These are phyloP conservation scores for Nanger granti DNA, from an alignment of 2,113 vertebrate species.

Conservation along the genomic window DNA sequence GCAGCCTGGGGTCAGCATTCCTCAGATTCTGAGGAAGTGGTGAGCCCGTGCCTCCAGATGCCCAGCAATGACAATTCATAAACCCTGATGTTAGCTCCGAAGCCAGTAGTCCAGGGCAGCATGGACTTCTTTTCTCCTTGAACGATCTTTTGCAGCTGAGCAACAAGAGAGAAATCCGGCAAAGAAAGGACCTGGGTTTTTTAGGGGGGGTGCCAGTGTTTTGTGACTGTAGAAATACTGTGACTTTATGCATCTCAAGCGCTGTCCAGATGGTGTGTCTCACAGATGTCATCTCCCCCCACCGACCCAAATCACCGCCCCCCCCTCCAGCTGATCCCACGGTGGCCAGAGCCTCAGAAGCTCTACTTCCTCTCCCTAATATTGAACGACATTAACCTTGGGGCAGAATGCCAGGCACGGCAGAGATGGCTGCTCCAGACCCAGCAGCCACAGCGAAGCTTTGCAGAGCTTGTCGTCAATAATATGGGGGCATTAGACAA, in stretches of 20 bases:
- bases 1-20: background rate
- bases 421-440: background rate
- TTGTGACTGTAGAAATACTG: background rate
- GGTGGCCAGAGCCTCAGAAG: background rate
- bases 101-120: background rate
- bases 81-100: background rate
- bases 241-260: background rate
- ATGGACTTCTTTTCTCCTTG: background rate
- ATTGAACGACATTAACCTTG: background rate
- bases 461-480: background rate
- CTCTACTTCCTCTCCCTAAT: background rate
- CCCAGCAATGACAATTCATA: background rate
- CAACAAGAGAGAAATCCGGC: background rate
- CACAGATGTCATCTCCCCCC: background rate
- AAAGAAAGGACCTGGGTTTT: background rate
- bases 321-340: background rate
- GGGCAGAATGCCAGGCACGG: background rate
- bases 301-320: too few species aligned
- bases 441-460: background rate
- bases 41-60: background rate
- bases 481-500: background rate
- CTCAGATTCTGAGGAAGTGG: background rate
- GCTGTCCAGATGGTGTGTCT: slow-evolving; percentile 13
- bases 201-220: background rate
- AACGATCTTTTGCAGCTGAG: background rate